Base-by-base conservation (phyloP, 2,797 vertebrate species). In the Lerista edwardsae region DNA sequence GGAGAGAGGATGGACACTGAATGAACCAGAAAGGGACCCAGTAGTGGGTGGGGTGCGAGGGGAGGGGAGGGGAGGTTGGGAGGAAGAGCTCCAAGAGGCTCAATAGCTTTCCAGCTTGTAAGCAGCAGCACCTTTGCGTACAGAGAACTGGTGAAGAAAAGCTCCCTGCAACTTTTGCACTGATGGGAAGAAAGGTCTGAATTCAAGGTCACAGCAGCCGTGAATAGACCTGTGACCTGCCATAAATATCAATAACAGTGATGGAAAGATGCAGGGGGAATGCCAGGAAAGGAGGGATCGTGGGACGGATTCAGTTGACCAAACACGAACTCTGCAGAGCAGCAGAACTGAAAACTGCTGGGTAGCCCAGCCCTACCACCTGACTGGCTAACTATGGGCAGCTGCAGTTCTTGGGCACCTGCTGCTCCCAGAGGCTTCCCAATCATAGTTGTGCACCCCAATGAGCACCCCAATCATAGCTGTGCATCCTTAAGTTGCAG, bases 1-100 rank as follows among this genome's bases (percentile, higher is more conserved):
- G 91, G 6, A 79, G 86, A 83, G 93, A 89, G 92, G 93, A 89
- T 87, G 93, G 89, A 93, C 84, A 81, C 85, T 86, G 92, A 91
- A 88, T 82, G 86, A 90, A 95, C 91, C 94, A 93, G 93, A 93
- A 77, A 88, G 85, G 72, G 79, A 76, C 64, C 39, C 3, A 6
- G 9, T 81, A 6, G 9, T 81, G 85, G 86, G 68, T 81, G 89
- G 90, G 93, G 12, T 14, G n/a, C n/a, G n/a, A n/a, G n/a, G 29
- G n/a, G 34, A 62, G 7, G 5, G 64, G 29, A 10, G 5, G 14
- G 0, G 8, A 62, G 41, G 80, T 23, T 1, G 51, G n/a, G 74
- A 77, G 85, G 64, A 91, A 92, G 83, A 80, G 81, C 86, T 64
- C 79, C 0, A 8, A 87, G 86, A 87, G 88, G 86, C 90, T 82